Evolutionary conservation across 2,888 invertebrate species (phyloP).

Genomic region (Clepsis dumicolana): DNA sequence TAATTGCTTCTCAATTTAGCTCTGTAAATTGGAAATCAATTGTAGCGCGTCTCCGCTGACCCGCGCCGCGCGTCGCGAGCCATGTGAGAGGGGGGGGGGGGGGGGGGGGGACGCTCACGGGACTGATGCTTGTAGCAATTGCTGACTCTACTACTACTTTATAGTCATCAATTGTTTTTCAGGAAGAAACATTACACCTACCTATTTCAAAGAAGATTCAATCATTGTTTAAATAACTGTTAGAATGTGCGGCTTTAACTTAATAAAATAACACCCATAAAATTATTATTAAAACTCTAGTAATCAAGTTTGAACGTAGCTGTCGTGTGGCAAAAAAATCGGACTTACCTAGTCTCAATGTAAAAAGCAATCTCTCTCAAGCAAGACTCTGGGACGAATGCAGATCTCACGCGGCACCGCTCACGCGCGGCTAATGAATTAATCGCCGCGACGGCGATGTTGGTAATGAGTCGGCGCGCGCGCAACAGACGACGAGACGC

Average conservation of each 20-base stretch:
- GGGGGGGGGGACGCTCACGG: background rate
- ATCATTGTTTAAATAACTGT: background rate
- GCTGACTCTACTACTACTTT: background rate
- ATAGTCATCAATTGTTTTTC: background rate
- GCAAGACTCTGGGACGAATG: background rate
- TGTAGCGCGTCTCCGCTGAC: slow-evolving; percentile 33
- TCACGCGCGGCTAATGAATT: background rate
- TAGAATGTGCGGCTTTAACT: no score
- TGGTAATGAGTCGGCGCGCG: background rate
- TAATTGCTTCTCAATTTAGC: slow-evolving; percentile 41
- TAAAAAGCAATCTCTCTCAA: background rate
- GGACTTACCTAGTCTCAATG: background rate
- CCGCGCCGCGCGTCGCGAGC: background rate
- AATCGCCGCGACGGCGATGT: background rate
- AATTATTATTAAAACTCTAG: background rate
- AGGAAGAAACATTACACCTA: background rate
- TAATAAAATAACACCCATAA: no score
- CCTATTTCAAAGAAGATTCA: background rate
- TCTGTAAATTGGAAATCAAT: slow-evolving; percentile 41
- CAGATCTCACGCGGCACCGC: background rate
- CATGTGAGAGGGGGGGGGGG: background rate
- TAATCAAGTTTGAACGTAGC: background rate
- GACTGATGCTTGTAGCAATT: background rate
- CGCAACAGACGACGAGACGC: background rate
- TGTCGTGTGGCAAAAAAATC: background rate